Evolutionary conservation across 2,113 vertebrate genomes (phyloP).

Genomic region (Scopus umbretta): DNA sequence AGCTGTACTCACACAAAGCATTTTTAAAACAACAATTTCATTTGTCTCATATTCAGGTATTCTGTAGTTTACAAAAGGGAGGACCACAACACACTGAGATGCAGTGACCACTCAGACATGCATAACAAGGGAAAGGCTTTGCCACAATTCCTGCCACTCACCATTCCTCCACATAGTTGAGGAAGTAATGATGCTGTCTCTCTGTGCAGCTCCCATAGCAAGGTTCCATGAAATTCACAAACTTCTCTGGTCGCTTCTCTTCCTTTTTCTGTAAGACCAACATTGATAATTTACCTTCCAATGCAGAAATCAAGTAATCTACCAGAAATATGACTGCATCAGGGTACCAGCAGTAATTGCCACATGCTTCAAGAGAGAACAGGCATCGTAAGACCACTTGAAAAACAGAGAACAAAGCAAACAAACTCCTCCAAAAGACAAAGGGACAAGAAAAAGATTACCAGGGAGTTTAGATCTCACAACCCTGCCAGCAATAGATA

Average conservation of each 20-base stretch:
- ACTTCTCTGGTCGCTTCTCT: slow-evolving; percentile 84
- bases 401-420: neutral
- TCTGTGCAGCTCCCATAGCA: slow-evolving; percentile 87
- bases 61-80: neutral
- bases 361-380: neutral
- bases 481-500: neutral
- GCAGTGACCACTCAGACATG: neutral
- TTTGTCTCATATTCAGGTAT: neutral
- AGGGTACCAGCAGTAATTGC: neutral
- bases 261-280: slow-evolving; percentile 85
- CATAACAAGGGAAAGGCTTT: neutral
- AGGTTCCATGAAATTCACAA: slow-evolving; percentile 90
- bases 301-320: neutral
- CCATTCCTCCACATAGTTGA: slow-evolving; percentile 91
- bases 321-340: neutral
- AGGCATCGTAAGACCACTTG: neutral
- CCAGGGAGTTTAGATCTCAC: neutral
- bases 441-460: neutral
- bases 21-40: neutral
- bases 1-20: neutral
- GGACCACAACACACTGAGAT: neutral
- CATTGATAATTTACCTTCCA: neutral
- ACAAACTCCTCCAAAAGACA: neutral
- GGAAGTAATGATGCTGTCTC: slow-evolving; percentile 90
- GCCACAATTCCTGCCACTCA: slow-evolving; percentile 54